Conservation (phyloP, 2,888 invertebrate genomes). For the Cheilosia scutellata region DNA sequence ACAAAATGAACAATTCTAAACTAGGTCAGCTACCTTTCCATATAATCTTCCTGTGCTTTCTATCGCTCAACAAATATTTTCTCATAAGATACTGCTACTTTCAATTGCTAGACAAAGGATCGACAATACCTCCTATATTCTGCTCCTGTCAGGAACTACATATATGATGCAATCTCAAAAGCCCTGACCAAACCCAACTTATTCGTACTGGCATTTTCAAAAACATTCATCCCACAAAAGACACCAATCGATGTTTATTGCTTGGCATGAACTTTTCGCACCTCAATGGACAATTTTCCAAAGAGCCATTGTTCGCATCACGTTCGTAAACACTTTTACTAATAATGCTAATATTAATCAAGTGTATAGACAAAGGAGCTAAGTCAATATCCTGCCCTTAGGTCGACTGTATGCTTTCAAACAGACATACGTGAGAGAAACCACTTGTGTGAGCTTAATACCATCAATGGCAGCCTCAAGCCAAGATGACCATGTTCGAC, state of each 20-base stretch:
- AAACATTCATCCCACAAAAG: background rate
- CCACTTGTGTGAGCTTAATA: slow-evolving; percentile 66
- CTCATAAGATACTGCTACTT: too few relatives aligned
- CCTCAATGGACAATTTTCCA: slow-evolving; percentile 39
- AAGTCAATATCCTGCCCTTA: slow-evolving; percentile 46
- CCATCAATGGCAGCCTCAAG: slow-evolving; percentile 53
- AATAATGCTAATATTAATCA: slow-evolving; percentile 63
- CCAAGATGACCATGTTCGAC: slow-evolving; percentile 38
- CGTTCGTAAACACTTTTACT: slow-evolving; percentile 59
- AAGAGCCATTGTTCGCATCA: slow-evolving; percentile 30
- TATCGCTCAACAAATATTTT: too few relatives aligned
- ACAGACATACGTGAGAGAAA: slow-evolving; percentile 12
- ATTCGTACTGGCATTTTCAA: background rate
- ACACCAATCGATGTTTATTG: slow-evolving; percentile 5
- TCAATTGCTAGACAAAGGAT: background rate
- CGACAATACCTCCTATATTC: background rate
- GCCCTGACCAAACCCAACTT: background rate
- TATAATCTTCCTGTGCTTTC: too few relatives aligned
- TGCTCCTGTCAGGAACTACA: background rate
- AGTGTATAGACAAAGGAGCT: slow-evolving; percentile 56
- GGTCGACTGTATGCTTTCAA: slow-evolving; percentile 32
- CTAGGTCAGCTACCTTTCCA: too few relatives aligned
- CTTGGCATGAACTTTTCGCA: slow-evolving; percentile 14
- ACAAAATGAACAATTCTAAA: too few relatives aligned
- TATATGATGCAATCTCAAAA: background rate